These are phyloP conservation scores for Tympanuchus pallidicinctus DNA, from an alignment of 2,113 vertebrate genomes.

Conservation along the genomic window DNA sequence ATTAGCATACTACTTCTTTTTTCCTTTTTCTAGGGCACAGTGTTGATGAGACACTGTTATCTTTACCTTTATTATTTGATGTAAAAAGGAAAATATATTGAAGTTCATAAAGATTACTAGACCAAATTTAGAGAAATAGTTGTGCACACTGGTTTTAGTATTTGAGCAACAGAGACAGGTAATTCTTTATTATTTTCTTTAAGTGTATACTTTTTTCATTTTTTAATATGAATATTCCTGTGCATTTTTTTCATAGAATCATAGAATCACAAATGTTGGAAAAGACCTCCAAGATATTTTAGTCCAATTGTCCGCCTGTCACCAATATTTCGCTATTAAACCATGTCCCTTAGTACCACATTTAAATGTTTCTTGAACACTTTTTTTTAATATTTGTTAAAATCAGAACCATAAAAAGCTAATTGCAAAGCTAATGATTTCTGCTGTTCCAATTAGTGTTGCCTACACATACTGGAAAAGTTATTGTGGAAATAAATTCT, in stretches of 20 bases:
- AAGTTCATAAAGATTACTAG: background rate
- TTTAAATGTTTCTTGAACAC: too few species aligned
- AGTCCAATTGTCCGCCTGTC: too few species aligned
- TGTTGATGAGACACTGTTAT: background rate
- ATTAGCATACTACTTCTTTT: background rate
- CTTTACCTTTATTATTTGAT: background rate
- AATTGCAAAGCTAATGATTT: constrained; percentile 8
- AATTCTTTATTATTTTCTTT: background rate
- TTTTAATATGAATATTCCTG: background rate
- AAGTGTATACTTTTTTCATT: background rate
- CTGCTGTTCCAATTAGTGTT: background rate
- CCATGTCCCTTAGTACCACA: too few species aligned
- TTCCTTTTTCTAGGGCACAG: background rate
- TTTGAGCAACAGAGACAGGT: background rate
- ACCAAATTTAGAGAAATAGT: background rate
- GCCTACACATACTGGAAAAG: background rate
- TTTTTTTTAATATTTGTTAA: constrained; percentile 35
- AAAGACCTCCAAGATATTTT: too few species aligned
- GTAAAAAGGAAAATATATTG: background rate
- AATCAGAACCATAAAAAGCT: constrained; percentile 27
- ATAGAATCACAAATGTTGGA: too few species aligned
- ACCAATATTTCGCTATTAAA: too few species aligned
- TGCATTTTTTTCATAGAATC: background rate
- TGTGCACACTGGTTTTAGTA: background rate
- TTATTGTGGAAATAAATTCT: background rate